Conservation (phyloP, 2,797 vertebrate genomes). For the Corythornis leucogaster region DNA sequence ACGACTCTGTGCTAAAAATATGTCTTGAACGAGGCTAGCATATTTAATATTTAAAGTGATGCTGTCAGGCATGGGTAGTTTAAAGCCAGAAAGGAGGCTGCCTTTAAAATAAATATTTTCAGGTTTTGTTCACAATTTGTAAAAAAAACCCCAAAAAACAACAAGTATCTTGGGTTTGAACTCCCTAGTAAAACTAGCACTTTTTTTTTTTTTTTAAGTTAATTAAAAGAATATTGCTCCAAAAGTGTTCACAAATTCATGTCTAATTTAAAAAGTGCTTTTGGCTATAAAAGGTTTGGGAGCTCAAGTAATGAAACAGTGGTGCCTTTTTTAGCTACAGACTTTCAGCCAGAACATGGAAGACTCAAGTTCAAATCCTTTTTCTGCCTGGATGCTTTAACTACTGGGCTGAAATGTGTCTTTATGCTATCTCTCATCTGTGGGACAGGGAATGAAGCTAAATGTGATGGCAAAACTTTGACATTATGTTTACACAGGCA, state of each 20-base stretch:
- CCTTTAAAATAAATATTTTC: not conserved
- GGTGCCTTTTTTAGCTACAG: not conserved
- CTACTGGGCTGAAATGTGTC: not conserved
- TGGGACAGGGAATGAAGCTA: not conserved
- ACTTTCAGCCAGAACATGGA: not conserved
- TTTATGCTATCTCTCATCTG: not conserved
- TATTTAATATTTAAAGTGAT: conserved; percentile 24
- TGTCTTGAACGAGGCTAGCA: not conserved
- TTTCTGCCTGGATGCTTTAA: not conserved
- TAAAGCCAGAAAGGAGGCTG: not conserved
- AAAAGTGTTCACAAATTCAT: not conserved
- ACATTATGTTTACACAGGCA: not conserved
- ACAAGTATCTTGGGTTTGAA: not conserved
- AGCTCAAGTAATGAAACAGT: not conserved
- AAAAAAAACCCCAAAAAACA: not conserved
- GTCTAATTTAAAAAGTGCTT: not conserved
- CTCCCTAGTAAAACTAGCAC: not conserved
- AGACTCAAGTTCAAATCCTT: not conserved
- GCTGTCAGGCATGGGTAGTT: not conserved
- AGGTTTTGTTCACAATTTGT: not conserved
- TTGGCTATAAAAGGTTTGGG: not conserved
- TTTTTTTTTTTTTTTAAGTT: not conserved
- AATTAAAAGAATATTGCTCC: not conserved
- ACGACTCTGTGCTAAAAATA: not conserved
- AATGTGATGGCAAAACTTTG: not conserved